Conservation (phyloP, 2,797 vertebrate genomes). For the Mormyrus hasselquistii region DNA sequence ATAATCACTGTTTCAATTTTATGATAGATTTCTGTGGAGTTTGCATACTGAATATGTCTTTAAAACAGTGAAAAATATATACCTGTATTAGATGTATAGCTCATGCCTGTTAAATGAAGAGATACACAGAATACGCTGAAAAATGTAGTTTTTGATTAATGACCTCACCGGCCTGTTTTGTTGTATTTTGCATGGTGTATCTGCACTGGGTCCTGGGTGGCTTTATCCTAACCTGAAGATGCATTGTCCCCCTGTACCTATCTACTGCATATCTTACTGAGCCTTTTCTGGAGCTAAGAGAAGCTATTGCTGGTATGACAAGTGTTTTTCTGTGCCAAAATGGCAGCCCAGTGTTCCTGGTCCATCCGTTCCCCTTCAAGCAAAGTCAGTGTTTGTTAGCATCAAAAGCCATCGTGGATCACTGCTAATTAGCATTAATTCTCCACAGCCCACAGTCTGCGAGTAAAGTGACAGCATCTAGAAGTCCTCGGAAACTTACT, state of each 20-base stretch:
- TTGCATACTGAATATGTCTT: not conserved
- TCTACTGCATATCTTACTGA: not conserved
- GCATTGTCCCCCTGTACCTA: not conserved
- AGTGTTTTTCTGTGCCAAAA: not conserved
- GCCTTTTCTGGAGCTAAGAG: not conserved
- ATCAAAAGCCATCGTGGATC: not conserved
- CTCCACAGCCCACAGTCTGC: not conserved
- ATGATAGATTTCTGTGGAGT: not conserved
- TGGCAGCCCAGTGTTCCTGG: not conserved
- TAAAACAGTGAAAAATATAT: not conserved
- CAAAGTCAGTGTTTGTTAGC: not conserved
- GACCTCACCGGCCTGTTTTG: not conserved
- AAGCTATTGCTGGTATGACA: not conserved
- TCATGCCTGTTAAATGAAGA: not conserved
- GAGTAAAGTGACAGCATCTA: not conserved
- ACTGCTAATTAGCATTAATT: not conserved
- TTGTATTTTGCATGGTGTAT: not conserved
- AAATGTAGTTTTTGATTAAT: not conserved
- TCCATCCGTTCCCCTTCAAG: slow-evolving; percentile 2
- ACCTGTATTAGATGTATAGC: not conserved
- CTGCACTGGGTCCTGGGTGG: not conserved
- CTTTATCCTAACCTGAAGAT: not conserved
- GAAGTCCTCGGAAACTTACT: not conserved
- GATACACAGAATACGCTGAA: not conserved
- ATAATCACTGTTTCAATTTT: not conserved